Evolutionary conservation across 2,797 vertebrate genomes (phyloP).

Genomic region (Eutrigla gurnardus): DNA sequence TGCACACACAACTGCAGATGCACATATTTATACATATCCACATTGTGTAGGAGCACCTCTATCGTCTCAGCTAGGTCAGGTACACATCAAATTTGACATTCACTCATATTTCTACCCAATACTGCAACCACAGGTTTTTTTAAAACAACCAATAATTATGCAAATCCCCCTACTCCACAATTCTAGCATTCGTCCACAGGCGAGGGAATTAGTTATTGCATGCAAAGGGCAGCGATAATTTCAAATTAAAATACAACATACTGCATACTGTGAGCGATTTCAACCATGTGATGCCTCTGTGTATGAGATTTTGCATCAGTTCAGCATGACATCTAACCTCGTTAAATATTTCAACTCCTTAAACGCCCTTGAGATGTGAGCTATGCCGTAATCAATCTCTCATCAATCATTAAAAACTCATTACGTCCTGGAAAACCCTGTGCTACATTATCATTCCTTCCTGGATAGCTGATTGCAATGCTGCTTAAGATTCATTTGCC

Average conservation of each 20-base stretch:
- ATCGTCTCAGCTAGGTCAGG: slow-evolving; percentile 5
- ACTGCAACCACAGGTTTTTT: neutral
- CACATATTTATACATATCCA: slow-evolving; percentile 19
- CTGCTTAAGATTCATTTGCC: slow-evolving; percentile 48
- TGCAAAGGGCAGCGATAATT: slow-evolving; percentile 27
- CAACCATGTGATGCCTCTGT: neutral
- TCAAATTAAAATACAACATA: slow-evolving; percentile 12
- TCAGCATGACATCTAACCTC: slow-evolving; percentile 45
- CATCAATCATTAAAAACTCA: slow-evolving; percentile 56
- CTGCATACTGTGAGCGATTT: neutral
- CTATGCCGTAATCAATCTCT: slow-evolving; percentile 46
- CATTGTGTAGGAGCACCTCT: neutral
- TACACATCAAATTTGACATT: slow-evolving; percentile 10
- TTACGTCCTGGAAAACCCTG: slow-evolving; percentile 54
- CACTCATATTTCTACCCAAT: neutral
- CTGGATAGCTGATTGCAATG: slow-evolving; percentile 29
- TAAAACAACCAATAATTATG: slow-evolving; percentile 27
- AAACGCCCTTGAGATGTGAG: slow-evolving; percentile 40
- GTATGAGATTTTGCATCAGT: slow-evolving; percentile 10
- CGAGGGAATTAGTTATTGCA: slow-evolving; percentile 11
- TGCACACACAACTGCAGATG: neutral
- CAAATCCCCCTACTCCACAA: slow-evolving; percentile 24
- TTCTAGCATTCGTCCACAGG: slow-evolving; percentile 7
- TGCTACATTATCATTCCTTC: slow-evolving; percentile 46
- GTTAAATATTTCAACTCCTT: slow-evolving; percentile 50